Evolutionary conservation across 2,888 invertebrate species (phyloP).

Genomic region (Aethes cnicana): DNA sequence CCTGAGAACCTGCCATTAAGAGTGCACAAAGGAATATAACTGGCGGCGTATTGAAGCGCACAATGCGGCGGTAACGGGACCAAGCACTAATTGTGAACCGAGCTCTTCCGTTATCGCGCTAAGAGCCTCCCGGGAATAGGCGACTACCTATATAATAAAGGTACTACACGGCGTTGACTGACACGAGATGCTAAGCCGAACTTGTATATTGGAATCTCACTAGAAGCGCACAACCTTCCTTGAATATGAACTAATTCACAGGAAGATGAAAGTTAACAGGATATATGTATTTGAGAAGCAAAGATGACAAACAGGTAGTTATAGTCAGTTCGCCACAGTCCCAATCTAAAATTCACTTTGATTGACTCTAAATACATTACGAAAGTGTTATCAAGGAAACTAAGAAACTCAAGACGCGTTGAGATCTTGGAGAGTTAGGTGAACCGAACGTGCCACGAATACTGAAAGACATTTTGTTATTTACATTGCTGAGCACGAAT

Average conservation of each 20-base stretch:
- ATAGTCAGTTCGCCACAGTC: no score
- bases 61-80: constrained; percentile 77
- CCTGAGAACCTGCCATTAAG: constrained; percentile 63
- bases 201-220: constrained; percentile 21
- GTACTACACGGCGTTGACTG: constrained; percentile 7
- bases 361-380: no score
- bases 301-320: no score
- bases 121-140: constrained; percentile 47
- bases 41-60: constrained; percentile 66
- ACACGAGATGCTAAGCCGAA: constrained; percentile 4
- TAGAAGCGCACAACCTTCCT: no score
- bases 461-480: constrained; percentile 45
- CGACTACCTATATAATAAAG: no score
- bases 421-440: constrained; percentile 37
- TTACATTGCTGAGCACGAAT: constrained; percentile 63
- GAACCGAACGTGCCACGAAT: constrained; percentile 58
- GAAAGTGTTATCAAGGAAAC: constrained; percentile 4
- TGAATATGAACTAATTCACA: no score
- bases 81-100: constrained; percentile 73
- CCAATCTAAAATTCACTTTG: no score
- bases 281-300: no score
- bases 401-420: not conserved
- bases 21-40: constrained; percentile 71
- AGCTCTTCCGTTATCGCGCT: constrained; percentile 65
- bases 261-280: no score